Conservation (phyloP, 1,140 invertebrate species). For the Listronotus oregonensis region DNA sequence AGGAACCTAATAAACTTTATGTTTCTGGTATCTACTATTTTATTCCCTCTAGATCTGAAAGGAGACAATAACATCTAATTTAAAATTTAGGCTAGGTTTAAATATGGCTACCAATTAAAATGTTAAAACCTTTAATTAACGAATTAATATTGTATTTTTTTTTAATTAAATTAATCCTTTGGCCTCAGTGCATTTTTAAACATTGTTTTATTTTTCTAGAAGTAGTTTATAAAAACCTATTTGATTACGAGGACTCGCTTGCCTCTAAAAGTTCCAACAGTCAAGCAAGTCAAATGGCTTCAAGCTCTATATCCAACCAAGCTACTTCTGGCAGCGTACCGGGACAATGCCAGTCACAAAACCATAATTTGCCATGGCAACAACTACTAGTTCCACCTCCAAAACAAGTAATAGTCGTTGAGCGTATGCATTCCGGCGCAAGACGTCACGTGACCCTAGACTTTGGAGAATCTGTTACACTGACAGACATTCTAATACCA, state of each 20-base stretch:
- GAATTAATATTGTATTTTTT: no score
- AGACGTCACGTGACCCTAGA: slow-evolving; percentile 87
- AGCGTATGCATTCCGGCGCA: slow-evolving; percentile 89
- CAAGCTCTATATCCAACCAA: slow-evolving; percentile 8
- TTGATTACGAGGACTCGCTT: slow-evolving; percentile 12
- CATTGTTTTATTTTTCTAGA: not conserved
- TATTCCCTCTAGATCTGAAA: no score
- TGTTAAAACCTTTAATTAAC: no score
- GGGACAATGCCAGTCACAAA: slow-evolving; percentile 28
- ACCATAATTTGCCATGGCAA: slow-evolving; percentile 46
- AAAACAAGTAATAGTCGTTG: slow-evolving; percentile 76
- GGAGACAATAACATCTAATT: no score
- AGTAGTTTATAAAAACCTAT: slow-evolving; percentile 27
- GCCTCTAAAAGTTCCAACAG: slow-evolving; percentile 9
- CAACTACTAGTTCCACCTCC: slow-evolving; percentile 50
- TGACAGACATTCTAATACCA: slow-evolving; percentile 89
- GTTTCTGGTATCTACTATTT: no score
- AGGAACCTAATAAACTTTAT: no score
- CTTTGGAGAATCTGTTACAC: slow-evolving; percentile 81
- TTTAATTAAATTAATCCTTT: no score
- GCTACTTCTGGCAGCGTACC: not conserved
- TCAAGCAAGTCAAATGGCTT: slow-evolving; percentile 11
- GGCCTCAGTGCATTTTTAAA: no score
- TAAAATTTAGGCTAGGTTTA: no score
- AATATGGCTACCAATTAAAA: no score